Base-by-base conservation (phyloP, 2,888 invertebrate species). In the Ormyrus rosae region DNA sequence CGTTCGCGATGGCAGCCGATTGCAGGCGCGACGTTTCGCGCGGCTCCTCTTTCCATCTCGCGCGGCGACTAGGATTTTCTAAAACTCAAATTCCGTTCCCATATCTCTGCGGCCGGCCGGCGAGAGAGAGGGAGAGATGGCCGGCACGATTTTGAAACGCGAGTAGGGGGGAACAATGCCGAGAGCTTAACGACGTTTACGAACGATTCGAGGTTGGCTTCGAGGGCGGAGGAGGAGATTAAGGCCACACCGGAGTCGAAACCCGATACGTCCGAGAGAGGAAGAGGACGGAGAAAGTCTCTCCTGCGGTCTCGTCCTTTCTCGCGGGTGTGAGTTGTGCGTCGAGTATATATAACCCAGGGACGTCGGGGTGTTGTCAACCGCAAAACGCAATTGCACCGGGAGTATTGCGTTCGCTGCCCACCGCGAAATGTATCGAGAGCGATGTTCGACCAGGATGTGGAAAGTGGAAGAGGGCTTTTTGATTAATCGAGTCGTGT, bases 191-290 rank as follows among this genome's bases (percentile, higher is more conserved):
- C 82, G 86, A 84, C 84, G 84, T 86, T 85, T 85, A 84, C 83
- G 84, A 85, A 85, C 84, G 84, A 84, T 85, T 85, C 83, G 84
- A 79, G 82, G 82, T 84, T 77, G 83, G 80, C 63, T 70, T n/a
- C 60, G 72, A 53, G 68, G 34, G 74, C 68, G 34, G 46, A n/a
- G 13, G 50, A 56, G 60, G 67, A 13, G 71, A 86, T 87, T 69
- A 69, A 86, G 88, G 86, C 88, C 87, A 88, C 34, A 4, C 87
- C 88, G 85, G 85, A 86, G 86, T 86, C 85, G 88, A 86, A 88
- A 88, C 81, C 85, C 85, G 86, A 86, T 85, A 48, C 64, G 55
- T 4, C n/a, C 34, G 50, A 58, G 45, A 46, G 11, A 51, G 58
- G 13, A 48, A 46, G 69, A 56, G 58, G 70, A 64, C 9, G 64